Evolutionary conservation across 2,113 vertebrate genomes (phyloP).

Genomic region (Oreochromis tanganicae): DNA sequence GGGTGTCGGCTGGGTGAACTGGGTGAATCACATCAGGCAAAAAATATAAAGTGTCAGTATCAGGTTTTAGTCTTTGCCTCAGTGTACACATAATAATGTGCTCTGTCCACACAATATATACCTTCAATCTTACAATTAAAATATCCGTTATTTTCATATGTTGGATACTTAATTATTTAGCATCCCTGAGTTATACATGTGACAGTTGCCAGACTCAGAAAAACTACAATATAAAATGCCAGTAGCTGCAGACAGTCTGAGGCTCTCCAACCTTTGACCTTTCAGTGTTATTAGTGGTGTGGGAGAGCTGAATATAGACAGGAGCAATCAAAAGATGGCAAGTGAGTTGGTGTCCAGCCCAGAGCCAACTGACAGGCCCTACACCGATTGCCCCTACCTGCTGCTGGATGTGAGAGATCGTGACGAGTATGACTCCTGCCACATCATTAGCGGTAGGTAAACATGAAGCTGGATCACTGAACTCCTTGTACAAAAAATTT

Average conservation of each 20-base stretch:
- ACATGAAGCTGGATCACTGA: not conserved
- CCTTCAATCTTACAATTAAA: not conserved
- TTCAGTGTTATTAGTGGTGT: slow-evolving; percentile 88
- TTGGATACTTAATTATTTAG: not conserved
- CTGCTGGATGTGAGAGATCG: slow-evolving; percentile 87
- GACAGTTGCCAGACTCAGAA: not conserved
- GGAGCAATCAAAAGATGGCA: slow-evolving; percentile 45
- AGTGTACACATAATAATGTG: not conserved
- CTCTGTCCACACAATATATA: not conserved
- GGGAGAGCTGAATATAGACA: slow-evolving; percentile 85
- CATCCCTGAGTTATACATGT: not conserved
- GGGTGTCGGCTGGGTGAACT: not conserved
- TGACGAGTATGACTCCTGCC: slow-evolving; percentile 84
- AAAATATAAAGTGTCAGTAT: not conserved
- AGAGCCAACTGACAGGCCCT: slow-evolving; percentile 65
- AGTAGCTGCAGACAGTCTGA: not conserved
- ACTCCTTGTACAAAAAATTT: not conserved
- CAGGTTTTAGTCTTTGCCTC: not conserved
- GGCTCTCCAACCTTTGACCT: not conserved
- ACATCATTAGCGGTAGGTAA: slow-evolving; percentile 84
- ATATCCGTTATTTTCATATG: not conserved
- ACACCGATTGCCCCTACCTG: slow-evolving; percentile 91
- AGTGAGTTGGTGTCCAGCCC: not conserved
- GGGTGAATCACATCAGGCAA: not conserved
- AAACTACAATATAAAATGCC: not conserved